phyloP scores from a whole-genome alignment of 2,113 vertebrate species.

The Speoplatyrhinus poulsoni region DNA sequence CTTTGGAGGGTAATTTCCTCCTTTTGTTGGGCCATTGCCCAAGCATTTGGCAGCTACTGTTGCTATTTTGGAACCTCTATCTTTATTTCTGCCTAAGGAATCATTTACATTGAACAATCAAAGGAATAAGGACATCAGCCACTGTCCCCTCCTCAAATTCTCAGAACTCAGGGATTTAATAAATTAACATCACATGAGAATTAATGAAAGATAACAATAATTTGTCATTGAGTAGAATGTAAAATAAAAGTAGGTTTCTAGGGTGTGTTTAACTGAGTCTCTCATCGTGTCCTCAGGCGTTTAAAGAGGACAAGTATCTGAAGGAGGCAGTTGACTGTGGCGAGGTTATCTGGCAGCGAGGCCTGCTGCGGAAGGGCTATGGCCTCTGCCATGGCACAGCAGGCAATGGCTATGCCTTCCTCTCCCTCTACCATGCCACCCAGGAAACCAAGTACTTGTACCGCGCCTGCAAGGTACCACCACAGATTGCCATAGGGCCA shows the following conservation, averaged over 20 bases:
- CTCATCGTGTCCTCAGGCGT: constrained; percentile 74
- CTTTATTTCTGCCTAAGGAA: background rate
- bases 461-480: constrained; percentile 89
- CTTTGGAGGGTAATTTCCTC: constrained; percentile 1
- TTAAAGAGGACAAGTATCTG: constrained; percentile 96
- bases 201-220: no score
- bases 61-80: background rate
- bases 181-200: no score
- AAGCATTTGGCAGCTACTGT: background rate
- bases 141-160: no score
- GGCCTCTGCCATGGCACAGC: constrained; percentile 94
- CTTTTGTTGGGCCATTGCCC: constrained; percentile 2
- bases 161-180: no score
- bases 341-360: constrained; percentile 95
- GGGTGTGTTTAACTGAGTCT: background rate
- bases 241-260: background rate
- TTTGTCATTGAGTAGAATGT: no score
- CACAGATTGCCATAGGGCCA: background rate
- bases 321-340: constrained; percentile 92
- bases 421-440: constrained; percentile 88
- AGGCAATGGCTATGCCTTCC: constrained; percentile 93
- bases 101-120: background rate
- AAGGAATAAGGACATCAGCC: no score
- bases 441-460: constrained; percentile 94
- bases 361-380: constrained; percentile 92